phyloP scores from a whole-genome alignment of 2,113 vertebrate genomes.

The Morone chrysops region DNA sequence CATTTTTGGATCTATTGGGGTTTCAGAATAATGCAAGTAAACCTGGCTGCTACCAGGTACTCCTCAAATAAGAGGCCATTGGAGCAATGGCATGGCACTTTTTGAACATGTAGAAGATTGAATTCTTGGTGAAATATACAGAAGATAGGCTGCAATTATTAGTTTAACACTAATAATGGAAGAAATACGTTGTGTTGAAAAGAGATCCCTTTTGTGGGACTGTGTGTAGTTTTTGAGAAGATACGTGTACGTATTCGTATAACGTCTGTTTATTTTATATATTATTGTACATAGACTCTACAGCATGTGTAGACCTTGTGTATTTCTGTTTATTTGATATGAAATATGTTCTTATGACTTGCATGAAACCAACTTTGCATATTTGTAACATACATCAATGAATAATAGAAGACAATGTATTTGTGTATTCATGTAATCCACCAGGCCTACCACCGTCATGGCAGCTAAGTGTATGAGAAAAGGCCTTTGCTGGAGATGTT shows the following conservation, averaged over 20 bases:
- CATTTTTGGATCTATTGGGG: too few species aligned
- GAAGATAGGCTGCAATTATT: too few species aligned
- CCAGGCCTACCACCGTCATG: conserved; percentile 65
- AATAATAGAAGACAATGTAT: conserved; percentile 63
- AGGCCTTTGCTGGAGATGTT: conserved; percentile 66
- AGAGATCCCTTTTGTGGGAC: conserved; percentile 43
- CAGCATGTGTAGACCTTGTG: conserved; percentile 77
- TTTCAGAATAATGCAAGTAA: too few species aligned
- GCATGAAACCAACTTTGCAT: conserved; percentile 70
- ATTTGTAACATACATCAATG: conserved; percentile 76
- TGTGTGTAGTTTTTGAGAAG: conserved; percentile 43
- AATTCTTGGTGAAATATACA: too few species aligned
- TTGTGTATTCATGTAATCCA: conserved; percentile 57
- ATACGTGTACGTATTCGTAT: conserved; percentile 50
- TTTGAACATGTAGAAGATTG: too few species aligned
- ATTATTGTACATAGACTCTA: conserved; percentile 73
- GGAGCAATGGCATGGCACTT: too few species aligned
- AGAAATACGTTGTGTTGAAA: conserved; percentile 18
- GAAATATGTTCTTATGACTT: conserved; percentile 66
- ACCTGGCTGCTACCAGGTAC: too few species aligned
- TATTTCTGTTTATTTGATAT: conserved; percentile 77
- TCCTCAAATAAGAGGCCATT: too few species aligned
- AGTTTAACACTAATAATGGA: neutral
- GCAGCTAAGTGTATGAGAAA: conserved; percentile 77
- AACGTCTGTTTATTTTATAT: conserved; percentile 69